Conservation (phyloP, 2,113 vertebrate genomes). For the Gadus macrocephalus region DNA sequence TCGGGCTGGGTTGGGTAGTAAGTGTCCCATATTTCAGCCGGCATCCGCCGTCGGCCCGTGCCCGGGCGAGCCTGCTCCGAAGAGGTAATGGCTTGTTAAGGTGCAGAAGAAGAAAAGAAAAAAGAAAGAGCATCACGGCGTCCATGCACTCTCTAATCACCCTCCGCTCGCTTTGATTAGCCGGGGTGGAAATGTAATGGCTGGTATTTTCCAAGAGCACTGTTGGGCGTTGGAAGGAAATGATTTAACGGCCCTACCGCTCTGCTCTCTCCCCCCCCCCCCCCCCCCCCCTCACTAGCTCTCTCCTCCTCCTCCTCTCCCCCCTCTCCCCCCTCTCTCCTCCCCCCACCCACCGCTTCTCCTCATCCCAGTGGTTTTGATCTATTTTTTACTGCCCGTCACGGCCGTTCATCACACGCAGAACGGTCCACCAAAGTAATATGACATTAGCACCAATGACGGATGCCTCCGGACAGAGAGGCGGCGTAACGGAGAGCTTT, state of each 20-base stretch:
- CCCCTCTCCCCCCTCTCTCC: slow-evolving; percentile 32
- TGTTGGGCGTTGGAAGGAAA: slow-evolving; percentile 50
- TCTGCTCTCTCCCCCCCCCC: slow-evolving; percentile 35
- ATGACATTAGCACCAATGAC: slow-evolving; percentile 71
- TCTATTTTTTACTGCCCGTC: slow-evolving; percentile 74
- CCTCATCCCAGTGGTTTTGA: slow-evolving; percentile 67
- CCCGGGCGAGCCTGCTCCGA: slow-evolving; percentile 14
- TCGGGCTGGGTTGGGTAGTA: neutral
- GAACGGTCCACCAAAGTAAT: slow-evolving; percentile 70
- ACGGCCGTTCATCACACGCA: slow-evolving; percentile 69
- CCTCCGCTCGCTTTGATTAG: slow-evolving; percentile 61
- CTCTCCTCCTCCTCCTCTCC: slow-evolving; percentile 38
- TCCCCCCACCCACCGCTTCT: slow-evolving; percentile 8
- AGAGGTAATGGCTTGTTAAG: slow-evolving; percentile 59
- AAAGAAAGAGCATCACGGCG: slow-evolving; percentile 8
- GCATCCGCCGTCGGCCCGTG: slow-evolving; percentile 12
- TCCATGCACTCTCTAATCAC: slow-evolving; percentile 56
- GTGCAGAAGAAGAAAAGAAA: slow-evolving; percentile 29
- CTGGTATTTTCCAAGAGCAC: slow-evolving; percentile 60
- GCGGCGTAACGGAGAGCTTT: slow-evolving; percentile 47
- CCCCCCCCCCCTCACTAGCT: slow-evolving; percentile 11
- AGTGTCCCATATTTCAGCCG: slow-evolving; percentile 49
- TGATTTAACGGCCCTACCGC: slow-evolving; percentile 64
- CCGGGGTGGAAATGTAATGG: slow-evolving; percentile 57
- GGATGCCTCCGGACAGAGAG: slow-evolving; percentile 61